Base-by-base conservation (phyloP, 2,113 vertebrate species). In the Festucalex cinctus region DNA sequence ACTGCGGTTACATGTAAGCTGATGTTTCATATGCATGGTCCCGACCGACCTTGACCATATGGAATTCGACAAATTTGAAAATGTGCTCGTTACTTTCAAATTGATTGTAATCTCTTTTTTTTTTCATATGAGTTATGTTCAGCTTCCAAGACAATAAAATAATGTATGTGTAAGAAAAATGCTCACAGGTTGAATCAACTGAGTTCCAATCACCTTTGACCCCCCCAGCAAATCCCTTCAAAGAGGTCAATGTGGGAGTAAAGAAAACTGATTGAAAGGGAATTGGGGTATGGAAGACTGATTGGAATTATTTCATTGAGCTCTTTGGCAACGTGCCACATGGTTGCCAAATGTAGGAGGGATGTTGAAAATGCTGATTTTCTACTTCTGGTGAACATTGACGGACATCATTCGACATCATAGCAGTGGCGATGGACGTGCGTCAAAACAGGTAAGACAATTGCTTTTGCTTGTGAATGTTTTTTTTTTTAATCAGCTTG, bases 191-290 rank as follows among this genome's bases (percentile, higher is more conserved):
- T 69, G 5, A 54, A 28, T 76, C 53, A 17, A 10, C 44, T 67
- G n/a, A 54, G 43, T 26, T 49, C 3, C 26, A 19, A 20, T 64
- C 5, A 77, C 71, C 75, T 69, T 32, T 69, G 53, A 73, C 65
- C 56, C 60, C 53, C 71, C 14, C 43, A 66, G 69, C 61, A 85
- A 88, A 90, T 88, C 88, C 81, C 70, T 72, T 87, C 68, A 87
- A 71, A 56, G 65, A 65, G 70, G 69, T 81, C 75, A 71, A 61
- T 63, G 56, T 51, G 49, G 37, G 61, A 74, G 56, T 65, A 61
- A 70, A 63, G 10, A 9, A 66, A 62, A 71, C 69, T 70, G 35
- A 85, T 71, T 66, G 61, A 70, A 78, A 53, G 41, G 63, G 69
- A 56, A 71, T 65, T 48, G 16, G 69, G 54, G 26, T 65, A 36